phyloP scores from a whole-genome alignment of 2,113 vertebrate genomes.

The Mormyrus iriodes region DNA sequence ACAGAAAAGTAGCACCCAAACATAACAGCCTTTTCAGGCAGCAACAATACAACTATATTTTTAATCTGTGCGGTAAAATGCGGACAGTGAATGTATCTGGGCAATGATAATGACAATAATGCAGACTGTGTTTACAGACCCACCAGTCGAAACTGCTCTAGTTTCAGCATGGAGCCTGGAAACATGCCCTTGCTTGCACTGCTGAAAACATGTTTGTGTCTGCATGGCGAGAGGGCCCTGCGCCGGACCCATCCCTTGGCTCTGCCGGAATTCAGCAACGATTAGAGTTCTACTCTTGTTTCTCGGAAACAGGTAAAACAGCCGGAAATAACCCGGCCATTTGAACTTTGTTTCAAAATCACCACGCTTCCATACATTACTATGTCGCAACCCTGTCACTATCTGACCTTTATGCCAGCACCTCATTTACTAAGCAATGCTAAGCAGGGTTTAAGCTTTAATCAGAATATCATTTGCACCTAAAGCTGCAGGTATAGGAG shows the following conservation, averaged over 20 bases:
- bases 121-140: neutral
- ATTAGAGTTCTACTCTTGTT: neutral
- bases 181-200: conserved; percentile 15
- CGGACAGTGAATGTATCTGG: neutral
- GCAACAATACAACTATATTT: neutral
- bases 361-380: neutral
- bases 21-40: neutral
- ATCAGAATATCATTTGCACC: neutral
- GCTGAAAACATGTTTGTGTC: neutral
- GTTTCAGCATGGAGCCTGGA: neutral
- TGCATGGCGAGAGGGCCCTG: neutral
- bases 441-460: neutral
- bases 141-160: neutral
- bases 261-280: neutral
- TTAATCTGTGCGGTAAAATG: neutral
- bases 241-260: too few species aligned
- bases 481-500: neutral
- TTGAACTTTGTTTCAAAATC: neutral
- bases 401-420: too few species aligned
- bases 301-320: neutral
- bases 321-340: neutral
- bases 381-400: neutral
- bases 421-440: too few species aligned
- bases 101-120: neutral
- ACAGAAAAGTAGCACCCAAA: neutral